Evolutionary conservation across 2,888 invertebrate species (phyloP).

Genomic region (Coenonympha glycerion): DNA sequence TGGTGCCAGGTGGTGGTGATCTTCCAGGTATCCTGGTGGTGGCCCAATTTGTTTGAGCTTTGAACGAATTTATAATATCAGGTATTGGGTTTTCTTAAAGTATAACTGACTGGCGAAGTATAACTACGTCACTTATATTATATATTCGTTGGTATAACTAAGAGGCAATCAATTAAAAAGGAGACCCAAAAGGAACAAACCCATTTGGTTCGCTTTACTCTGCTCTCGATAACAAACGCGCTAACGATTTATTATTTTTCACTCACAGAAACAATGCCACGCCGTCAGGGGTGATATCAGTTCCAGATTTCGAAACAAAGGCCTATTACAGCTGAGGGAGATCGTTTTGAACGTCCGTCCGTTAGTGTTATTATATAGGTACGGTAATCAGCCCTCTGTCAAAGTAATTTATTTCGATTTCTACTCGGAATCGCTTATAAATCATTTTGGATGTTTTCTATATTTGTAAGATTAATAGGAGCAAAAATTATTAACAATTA

Average conservation of each 20-base stretch:
- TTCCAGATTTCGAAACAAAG: slow-evolving; percentile 26
- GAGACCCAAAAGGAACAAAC: slow-evolving; percentile 9
- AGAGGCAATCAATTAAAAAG: neutral
- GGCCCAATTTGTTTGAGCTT: too few species aligned
- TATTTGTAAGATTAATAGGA: too few species aligned
- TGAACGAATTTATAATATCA: too few species aligned
- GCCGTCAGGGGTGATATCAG: slow-evolving; percentile 22
- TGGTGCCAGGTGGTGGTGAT: too few species aligned
- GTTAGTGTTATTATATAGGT: slow-evolving; percentile 18
- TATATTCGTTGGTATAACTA: too few species aligned
- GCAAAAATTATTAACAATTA: too few species aligned
- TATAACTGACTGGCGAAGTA: too few species aligned
- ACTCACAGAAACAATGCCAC: slow-evolving; percentile 22
- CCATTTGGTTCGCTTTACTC: slow-evolving; percentile 7
- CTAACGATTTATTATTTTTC: slow-evolving; percentile 26
- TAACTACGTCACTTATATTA: too few species aligned
- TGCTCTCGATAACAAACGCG: slow-evolving; percentile 19
- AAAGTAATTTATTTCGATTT: slow-evolving; percentile 9
- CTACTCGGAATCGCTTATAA: neutral
- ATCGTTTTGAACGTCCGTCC: slow-evolving; percentile 16
- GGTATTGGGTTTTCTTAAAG: too few species aligned
- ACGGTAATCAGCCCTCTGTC: slow-evolving; percentile 5
- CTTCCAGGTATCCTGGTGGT: too few species aligned
- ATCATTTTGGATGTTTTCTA: neutral
- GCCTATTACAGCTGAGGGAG: slow-evolving; percentile 23